Percentiles rank a stretch among this genome's conserved stretches.
Evolutionary conservation across 2,113 vertebrate genomes (phyloP).

Genomic region (Lophura nycthemera): DNA sequence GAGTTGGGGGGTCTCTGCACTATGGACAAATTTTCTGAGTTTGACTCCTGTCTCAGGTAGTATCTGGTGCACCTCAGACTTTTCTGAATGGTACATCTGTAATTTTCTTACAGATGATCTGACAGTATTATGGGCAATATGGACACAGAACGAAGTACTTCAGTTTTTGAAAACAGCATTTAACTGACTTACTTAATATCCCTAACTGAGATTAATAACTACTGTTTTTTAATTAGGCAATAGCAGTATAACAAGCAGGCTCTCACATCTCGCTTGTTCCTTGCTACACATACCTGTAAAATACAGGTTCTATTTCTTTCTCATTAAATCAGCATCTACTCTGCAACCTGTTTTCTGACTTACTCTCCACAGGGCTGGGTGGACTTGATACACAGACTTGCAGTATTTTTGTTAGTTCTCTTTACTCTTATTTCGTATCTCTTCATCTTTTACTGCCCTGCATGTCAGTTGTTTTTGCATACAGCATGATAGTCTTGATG

Average conservation of each 20-base stretch:
- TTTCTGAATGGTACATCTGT: background rate
- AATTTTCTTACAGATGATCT: background rate
- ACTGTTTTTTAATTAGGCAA: background rate
- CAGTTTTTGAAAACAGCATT: background rate
- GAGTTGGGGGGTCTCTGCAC: background rate
- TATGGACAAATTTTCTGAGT: background rate
- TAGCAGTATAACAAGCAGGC: background rate
- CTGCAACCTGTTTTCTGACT: background rate
- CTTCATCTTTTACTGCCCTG: background rate
- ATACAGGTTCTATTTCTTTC: background rate
- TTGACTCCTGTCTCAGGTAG: background rate
- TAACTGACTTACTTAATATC: background rate
- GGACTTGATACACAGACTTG: background rate
- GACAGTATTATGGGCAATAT: background rate
- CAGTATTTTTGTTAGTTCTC: background rate
- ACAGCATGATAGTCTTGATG: background rate
- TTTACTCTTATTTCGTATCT: background rate
- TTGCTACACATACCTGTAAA: background rate
- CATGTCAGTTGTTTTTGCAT: background rate
- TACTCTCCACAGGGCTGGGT: background rate
- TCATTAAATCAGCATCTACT: background rate
- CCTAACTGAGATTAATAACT: background rate
- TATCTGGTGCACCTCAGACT: background rate
- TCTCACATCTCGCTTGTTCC: background rate
- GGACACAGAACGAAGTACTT: background rate